Evolutionary conservation across 2,888 invertebrate species (phyloP).

Genomic region (Apamea epomidion): DNA sequence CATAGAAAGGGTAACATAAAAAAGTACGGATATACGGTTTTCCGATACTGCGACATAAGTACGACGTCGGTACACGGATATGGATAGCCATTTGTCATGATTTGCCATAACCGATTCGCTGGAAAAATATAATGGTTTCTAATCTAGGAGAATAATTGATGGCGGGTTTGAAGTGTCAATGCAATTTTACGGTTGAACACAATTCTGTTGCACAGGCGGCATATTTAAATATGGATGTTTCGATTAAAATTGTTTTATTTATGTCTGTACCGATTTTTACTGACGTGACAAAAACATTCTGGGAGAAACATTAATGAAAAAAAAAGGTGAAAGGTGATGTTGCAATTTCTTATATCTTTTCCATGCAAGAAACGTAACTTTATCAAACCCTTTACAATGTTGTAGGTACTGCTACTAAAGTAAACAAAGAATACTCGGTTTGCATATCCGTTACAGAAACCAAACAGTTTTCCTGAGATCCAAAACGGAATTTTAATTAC

Average conservation of each 20-base stretch:
- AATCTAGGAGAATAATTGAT: slow-evolving; percentile 63
- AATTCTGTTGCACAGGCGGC: slow-evolving; percentile 26
- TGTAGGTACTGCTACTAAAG: neutral
- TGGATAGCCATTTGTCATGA: slow-evolving; percentile 67
- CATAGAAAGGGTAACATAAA: slow-evolving; percentile 48
- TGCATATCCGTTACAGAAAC: slow-evolving; percentile 26
- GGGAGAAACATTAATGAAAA: neutral
- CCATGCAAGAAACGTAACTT: neutral
- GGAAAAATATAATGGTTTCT: slow-evolving; percentile 64
- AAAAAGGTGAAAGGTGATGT: too few relatives aligned
- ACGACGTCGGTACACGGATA: slow-evolving; percentile 59
- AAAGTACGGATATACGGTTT: slow-evolving; percentile 58
- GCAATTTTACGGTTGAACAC: slow-evolving; percentile 47
- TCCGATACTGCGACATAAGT: slow-evolving; percentile 64
- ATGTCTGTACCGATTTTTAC: neutral
- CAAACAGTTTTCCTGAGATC: slow-evolving; percentile 55
- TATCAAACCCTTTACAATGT: neutral
- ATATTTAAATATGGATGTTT: slow-evolving; percentile 24
- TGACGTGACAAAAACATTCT: neutral
- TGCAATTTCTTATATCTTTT: neutral
- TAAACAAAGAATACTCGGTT: slow-evolving; percentile 11
- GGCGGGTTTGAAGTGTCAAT: slow-evolving; percentile 49
- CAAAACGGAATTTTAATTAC: slow-evolving; percentile 70
- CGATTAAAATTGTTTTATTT: slow-evolving; percentile 41
- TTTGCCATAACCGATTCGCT: slow-evolving; percentile 63